Evolutionary conservation across 2,888 invertebrate species (phyloP).

Genomic region (Sericinus montela): DNA sequence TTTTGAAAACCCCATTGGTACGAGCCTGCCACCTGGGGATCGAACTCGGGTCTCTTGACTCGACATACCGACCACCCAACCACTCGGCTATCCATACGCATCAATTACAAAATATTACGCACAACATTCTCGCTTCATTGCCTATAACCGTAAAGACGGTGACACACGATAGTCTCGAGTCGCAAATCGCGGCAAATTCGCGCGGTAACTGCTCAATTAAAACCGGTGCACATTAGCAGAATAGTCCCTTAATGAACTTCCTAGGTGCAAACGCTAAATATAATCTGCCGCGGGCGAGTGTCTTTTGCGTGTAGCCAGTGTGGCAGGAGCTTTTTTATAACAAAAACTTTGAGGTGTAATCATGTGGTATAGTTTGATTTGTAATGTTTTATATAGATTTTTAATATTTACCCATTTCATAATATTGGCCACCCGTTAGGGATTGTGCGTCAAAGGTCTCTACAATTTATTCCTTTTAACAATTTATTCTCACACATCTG

Average conservation of each 20-base stretch:
- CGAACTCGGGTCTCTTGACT: no score
- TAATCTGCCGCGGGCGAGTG: slow-evolving; percentile 35
- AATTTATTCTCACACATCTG: no score
- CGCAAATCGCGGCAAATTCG: slow-evolving; percentile 12
- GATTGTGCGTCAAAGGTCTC: no score
- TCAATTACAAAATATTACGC: background rate
- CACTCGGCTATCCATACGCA: background rate
- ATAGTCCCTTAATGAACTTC: slow-evolving; percentile 52
- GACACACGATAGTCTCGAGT: slow-evolving; percentile 25
- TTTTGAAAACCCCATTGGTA: no score
- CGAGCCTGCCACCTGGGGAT: no score
- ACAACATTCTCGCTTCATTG: slow-evolving; percentile 1
- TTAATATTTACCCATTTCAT: no score
- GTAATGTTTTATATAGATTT: no score
- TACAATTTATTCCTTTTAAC: no score
- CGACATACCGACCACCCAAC: no score
- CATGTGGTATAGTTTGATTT: no score
- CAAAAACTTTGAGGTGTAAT: no score
- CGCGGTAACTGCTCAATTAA: slow-evolving; percentile 42
- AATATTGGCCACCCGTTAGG: no score
- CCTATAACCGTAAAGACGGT: slow-evolving; percentile 29
- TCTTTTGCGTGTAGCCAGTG: slow-evolving; percentile 17
- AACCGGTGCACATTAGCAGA: slow-evolving; percentile 42
- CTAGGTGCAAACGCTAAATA: slow-evolving; percentile 52
- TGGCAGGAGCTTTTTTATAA: slow-evolving; percentile 20